phyloP scores from a whole-genome alignment of 2,888 invertebrate genomes.

The Linyphia triangularis region DNA sequence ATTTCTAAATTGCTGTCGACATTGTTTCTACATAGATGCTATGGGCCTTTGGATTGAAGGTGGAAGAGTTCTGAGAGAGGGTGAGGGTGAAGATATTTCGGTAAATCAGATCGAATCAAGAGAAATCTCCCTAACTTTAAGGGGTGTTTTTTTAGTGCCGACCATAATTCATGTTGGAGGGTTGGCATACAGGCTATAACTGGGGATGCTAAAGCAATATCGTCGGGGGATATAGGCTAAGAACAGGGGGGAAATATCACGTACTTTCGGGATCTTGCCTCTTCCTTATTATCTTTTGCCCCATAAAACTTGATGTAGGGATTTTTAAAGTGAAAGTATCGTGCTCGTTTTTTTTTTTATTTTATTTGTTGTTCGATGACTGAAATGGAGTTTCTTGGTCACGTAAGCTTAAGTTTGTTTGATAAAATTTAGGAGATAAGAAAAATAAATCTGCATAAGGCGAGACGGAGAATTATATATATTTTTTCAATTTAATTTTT shows the following conservation, averaged over 20 bases:
- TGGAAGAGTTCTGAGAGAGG: conserved; percentile 7
- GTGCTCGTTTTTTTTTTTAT: not conserved
- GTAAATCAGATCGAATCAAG: conserved; percentile 48
- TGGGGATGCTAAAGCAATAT: not conserved
- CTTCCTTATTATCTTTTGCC: conserved; percentile 38
- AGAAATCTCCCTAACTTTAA: conserved; percentile 20
- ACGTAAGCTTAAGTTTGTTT: not conserved
- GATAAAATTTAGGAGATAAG: not conserved
- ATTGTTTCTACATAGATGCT: conserved; percentile 29
- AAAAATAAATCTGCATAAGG: not conserved
- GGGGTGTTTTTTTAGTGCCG: conserved; percentile 40
- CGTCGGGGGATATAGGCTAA: not conserved
- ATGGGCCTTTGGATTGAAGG: conserved; percentile 40
- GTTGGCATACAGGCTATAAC: not conserved
- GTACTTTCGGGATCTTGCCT: conserved; percentile 26
- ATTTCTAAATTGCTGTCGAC: conserved; percentile 58
- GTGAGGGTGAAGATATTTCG: conserved; percentile 5
- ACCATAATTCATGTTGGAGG: conserved; percentile 28
- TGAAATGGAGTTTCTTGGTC: not conserved
- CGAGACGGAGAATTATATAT: no score
- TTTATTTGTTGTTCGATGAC: not conserved
- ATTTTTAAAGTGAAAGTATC: conserved; percentile 19
- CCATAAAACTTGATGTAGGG: conserved; percentile 45
- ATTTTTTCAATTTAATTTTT: no score
- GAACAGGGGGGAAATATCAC: conserved; percentile 1